Evolutionary conservation across 92 coral and sea anemone species (phyloP).

Genomic region (Porites lobata): DNA sequence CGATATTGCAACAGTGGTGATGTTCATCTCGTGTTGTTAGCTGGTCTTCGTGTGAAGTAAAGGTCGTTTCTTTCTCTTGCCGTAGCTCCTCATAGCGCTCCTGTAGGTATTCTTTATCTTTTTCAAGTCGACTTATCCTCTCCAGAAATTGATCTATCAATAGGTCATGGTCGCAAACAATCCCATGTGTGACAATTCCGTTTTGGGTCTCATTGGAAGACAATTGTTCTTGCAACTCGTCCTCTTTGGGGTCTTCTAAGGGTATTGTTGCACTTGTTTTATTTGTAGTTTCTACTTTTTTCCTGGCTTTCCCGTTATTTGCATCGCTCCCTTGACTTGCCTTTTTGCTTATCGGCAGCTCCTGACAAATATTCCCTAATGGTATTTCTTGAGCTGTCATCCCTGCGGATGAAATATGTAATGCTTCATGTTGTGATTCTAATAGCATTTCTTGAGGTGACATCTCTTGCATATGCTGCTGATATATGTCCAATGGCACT

Average conservation of each 20-base stretch:
- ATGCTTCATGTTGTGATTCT: not conserved
- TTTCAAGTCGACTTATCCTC: slow-evolving; percentile 73
- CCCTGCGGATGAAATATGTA: not conserved
- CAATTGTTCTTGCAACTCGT: not conserved
- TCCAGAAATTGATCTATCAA: slow-evolving; percentile 75
- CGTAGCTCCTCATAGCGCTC: slow-evolving; percentile 80
- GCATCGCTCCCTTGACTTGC: not conserved
- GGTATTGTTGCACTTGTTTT: not conserved
- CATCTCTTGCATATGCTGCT: not conserved
- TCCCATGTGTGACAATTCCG: slow-evolving; percentile 44
- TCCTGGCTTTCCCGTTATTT: not conserved
- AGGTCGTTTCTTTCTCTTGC: slow-evolving; percentile 32
- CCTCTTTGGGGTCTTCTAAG: not conserved
- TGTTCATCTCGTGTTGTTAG: not conserved
- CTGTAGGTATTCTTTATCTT: slow-evolving; percentile 79
- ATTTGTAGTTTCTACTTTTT: not conserved
- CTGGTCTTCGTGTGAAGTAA: not conserved
- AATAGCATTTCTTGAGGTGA: slow-evolving; percentile 4
- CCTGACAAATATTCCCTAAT: not conserved
- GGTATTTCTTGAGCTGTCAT: slow-evolving; percentile 8
- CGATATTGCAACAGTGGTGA: slow-evolving; percentile 25
- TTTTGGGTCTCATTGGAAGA: slow-evolving; percentile 6
- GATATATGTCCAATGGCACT: not conserved
- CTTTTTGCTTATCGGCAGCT: not conserved
- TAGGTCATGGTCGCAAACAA: slow-evolving; percentile 64